These are phyloP conservation scores for Drosophila sordidapex DNA, from an alignment of 2,888 invertebrate species.

Conservation along the genomic window DNA sequence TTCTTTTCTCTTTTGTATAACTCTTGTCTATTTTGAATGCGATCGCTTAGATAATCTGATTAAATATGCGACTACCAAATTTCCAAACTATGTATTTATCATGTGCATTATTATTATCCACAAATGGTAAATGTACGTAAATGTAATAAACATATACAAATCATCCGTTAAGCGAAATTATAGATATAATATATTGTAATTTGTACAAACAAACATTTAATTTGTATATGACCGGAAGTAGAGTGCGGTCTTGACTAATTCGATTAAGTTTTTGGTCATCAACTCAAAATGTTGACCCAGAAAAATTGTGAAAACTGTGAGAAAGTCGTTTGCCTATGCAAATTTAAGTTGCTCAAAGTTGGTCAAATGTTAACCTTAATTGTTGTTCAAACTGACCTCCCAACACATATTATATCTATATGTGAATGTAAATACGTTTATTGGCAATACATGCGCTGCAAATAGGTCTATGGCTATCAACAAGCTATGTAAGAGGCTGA, in stretches of 20 bases:
- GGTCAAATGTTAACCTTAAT: constrained; percentile 26
- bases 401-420: background rate
- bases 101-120: background rate
- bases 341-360: constrained; percentile 4
- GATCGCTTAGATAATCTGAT: background rate
- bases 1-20: background rate
- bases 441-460: background rate
- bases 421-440: background rate
- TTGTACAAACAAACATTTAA: background rate
- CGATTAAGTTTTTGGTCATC: background rate
- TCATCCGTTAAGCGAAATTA: background rate
- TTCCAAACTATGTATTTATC: background rate
- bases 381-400: constrained; percentile 2
- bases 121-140: background rate
- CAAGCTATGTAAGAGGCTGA: background rate
- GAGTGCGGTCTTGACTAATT: background rate
- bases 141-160: background rate
- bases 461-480: background rate
- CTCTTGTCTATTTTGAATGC: background rate
- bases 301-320: constrained; percentile 11
- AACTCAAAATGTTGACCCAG: constrained; percentile 4
- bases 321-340: constrained; percentile 26
- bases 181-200: background rate
- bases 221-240: background rate
- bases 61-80: constrained; percentile 1